Evolutionary conservation across 1,140 invertebrate genomes (phyloP), one percentile per base, ranked within the genome.

Genomic region (Caenorhabditis tropicalis): DNA sequence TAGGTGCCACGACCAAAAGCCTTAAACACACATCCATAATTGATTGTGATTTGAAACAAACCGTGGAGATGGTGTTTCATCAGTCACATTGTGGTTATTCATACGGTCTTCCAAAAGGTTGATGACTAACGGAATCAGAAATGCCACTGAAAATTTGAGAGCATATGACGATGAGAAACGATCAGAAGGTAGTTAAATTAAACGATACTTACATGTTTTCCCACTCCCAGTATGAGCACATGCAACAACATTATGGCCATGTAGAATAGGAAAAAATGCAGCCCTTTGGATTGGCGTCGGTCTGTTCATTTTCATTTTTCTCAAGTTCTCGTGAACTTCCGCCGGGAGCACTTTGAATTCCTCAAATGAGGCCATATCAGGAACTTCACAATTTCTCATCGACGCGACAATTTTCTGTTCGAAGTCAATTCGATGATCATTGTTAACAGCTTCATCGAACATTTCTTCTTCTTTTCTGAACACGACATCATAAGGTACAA

Each of bases 151-250:
- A 65, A 33, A 58, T n/a, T n/a, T n/a, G n/a, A n/a, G n/a, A n/a
- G n/a, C n/a, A n/a, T n/a, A n/a, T n/a, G n/a, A n/a, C n/a, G n/a
- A n/a, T n/a, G n/a, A n/a, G n/a, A n/a, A n/a, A n/a, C n/a, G n/a
- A n/a, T n/a, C n/a, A n/a, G n/a, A 19, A 56, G 7, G 29, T 10
- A 56, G 29, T 10, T 10, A 56, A 56, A 10, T 56, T 12, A 4
- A 29, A 27, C 58, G 24, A n/a, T n/a, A n/a, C n/a, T n/a, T 19
- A 65, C 58, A 16, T 16, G 58, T 65, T 65, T 65, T 65, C 36
- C 58, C 58, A 36, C 58, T 65, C 16, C 58, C 58, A 6, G 58
- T 65, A n/a, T 65, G 58, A 19, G 58, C 58, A 65, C 58, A 65
- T 27, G 58, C 58, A 9, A 65, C 58, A 24, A 65, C 58, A 65